phyloP scores from a whole-genome alignment of 2,113 vertebrate genomes.

The Chauna torquata region DNA sequence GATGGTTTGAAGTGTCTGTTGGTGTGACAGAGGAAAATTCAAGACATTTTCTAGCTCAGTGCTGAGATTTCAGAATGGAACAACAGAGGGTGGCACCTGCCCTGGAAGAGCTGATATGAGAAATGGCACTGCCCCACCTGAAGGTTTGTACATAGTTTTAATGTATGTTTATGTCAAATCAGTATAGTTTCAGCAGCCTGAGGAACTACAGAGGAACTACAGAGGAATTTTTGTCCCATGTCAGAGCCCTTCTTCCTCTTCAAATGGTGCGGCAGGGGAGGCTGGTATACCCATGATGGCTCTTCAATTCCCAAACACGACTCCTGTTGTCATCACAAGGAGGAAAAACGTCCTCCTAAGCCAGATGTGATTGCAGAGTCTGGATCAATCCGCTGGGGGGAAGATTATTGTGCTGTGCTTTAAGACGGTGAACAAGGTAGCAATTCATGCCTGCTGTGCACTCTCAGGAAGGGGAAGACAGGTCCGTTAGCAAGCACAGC shows the following conservation, averaged over 20 bases:
- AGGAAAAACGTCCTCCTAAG: background rate
- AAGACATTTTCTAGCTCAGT: background rate
- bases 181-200: background rate
- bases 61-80: background rate
- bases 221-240: background rate
- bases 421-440: background rate
- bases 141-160: background rate
- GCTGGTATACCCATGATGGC: background rate
- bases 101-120: background rate
- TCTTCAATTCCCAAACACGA: background rate
- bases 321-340: background rate
- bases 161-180: background rate
- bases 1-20: background rate
- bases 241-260: background rate
- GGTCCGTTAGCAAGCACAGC: background rate
- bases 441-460: background rate
- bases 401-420: background rate
- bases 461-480: background rate
- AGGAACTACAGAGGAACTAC: background rate
- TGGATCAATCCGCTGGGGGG: background rate
- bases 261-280: background rate
- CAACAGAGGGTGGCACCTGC: background rate
- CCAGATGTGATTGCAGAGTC: background rate
- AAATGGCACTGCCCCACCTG: background rate
- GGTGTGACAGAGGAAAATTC: no score